Conservation (phyloP, 2,888 invertebrate genomes). For the Plemyria rubiginata region DNA sequence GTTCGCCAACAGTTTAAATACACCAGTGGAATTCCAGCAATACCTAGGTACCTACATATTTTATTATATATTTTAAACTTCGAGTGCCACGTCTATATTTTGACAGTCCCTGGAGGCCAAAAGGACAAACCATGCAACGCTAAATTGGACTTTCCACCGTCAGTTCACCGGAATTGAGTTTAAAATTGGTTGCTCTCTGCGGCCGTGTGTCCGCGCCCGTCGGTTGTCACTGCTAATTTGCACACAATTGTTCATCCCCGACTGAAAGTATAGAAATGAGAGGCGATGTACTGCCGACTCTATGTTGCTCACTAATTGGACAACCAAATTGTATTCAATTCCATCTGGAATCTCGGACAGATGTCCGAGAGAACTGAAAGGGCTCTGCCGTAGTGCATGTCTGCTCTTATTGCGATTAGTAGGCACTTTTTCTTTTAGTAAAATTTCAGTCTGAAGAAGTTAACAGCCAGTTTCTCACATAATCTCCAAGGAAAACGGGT, state of each 20-base stretch:
- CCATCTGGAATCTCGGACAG: too few species aligned
- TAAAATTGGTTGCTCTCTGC: constrained; percentile 21
- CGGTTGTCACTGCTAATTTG: constrained; percentile 79
- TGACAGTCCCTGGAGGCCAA: too few species aligned
- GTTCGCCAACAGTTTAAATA: too few species aligned
- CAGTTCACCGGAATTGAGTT: background rate
- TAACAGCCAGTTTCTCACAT: too few species aligned
- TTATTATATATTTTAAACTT: too few species aligned
- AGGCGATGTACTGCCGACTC: constrained; percentile 67
- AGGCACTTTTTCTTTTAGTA: background rate
- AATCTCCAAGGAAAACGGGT: too few species aligned
- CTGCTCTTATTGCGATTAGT: background rate
- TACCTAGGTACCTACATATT: too few species aligned
- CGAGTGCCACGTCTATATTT: too few species aligned
- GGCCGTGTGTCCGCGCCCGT: constrained; percentile 60
- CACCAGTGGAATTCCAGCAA: too few species aligned
- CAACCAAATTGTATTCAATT: constrained; percentile 62
- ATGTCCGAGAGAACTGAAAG: constrained; percentile 31
- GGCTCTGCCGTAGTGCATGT: constrained; percentile 8
- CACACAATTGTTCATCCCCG: constrained; percentile 78
- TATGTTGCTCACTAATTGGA: constrained; percentile 73
- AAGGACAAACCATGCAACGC: too few species aligned
- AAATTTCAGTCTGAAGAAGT: too few species aligned
- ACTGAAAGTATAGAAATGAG: constrained; percentile 76
- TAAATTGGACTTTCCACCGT: background rate